A percentile compares a stretch with the other conserved stretches of the same genome.
phyloP scores from a whole-genome alignment of 1,140 invertebrate species.

The Agraylea sexmaculata region DNA sequence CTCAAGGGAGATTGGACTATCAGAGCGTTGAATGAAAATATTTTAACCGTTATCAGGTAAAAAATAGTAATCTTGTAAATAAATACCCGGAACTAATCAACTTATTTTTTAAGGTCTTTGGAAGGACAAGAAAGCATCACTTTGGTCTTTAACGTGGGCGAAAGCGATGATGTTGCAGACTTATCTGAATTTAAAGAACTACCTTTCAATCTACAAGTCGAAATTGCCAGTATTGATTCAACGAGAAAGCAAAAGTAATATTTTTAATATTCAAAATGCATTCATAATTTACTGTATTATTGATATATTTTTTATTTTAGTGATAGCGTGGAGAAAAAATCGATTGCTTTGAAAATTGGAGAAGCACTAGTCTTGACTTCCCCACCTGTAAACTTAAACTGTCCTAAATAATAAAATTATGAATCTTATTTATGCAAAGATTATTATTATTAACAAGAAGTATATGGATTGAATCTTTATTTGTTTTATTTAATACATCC shows the following conservation, averaged over 20 bases:
- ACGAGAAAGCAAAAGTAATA: constrained; percentile 24
- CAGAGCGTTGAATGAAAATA: constrained; percentile 25
- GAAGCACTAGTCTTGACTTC: constrained; percentile 27
- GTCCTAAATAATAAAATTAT: too few species aligned
- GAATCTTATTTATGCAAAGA: too few species aligned
- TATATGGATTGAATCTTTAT: too few species aligned
- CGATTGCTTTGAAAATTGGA: constrained; percentile 24
- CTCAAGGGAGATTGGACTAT: constrained; percentile 32
- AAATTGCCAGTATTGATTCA: constrained; percentile 30
- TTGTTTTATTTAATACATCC: too few species aligned
- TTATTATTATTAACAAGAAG: too few species aligned
- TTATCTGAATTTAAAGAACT: constrained; percentile 24
- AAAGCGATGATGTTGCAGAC: constrained; percentile 23
- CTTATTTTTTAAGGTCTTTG: constrained; percentile 19
- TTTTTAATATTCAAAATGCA: constrained; percentile 4
- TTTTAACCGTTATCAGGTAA: constrained; percentile 26
- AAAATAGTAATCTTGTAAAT: too few species aligned
- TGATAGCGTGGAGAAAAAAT: constrained; percentile 18
- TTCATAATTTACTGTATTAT: too few species aligned
- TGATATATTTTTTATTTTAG: constrained; percentile 23
- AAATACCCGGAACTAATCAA: too few species aligned
- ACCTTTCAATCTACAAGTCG: constrained; percentile 25
- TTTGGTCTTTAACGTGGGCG: constrained; percentile 32
- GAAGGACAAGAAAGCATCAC: constrained; percentile 26
- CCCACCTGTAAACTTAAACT: too few species aligned